Evolutionary conservation across 1,140 invertebrate species (phyloP).

Genomic region (Pygmarrhopalites habei): DNA sequence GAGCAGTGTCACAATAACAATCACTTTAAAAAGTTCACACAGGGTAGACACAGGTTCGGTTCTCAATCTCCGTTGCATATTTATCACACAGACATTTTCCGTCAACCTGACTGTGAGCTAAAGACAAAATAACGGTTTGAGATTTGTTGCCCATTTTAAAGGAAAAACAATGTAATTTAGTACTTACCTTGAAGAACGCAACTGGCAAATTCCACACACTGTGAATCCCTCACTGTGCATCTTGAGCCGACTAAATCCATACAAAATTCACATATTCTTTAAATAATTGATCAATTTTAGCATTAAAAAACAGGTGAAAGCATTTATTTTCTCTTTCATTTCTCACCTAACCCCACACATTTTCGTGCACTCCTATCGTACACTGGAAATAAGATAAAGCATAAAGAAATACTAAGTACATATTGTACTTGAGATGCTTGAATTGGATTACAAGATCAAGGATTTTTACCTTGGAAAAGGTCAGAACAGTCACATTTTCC

Average conservation of each 20-base stretch:
- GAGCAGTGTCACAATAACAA: too few species aligned
- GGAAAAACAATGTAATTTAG: too few species aligned
- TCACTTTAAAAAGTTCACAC: not conserved
- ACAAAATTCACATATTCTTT: too few species aligned
- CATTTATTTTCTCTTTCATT: too few species aligned
- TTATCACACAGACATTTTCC: slow-evolving; percentile 29
- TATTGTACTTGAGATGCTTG: not conserved
- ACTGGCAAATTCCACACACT: slow-evolving; percentile 20
- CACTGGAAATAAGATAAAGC: not conserved
- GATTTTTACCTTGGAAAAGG: not conserved
- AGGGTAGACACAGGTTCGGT: slow-evolving; percentile 22
- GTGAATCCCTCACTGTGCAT: slow-evolving; percentile 7
- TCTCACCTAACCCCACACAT: too few species aligned
- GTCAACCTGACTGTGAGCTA: slow-evolving; percentile 5
- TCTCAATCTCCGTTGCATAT: slow-evolving; percentile 19
- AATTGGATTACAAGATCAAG: not conserved
- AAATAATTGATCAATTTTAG: too few species aligned
- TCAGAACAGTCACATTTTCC: slow-evolving; percentile 13
- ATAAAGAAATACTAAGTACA: too few species aligned
- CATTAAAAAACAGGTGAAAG: too few species aligned
- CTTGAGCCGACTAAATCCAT: slow-evolving; percentile 17
- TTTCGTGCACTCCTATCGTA: slow-evolving; percentile 8
- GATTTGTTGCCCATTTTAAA: too few species aligned
- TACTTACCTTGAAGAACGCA: slow-evolving; percentile 6
- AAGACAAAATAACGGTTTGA: too few species aligned